These are phyloP conservation scores for Ctenoplectra terminalis DNA, from an alignment of 1,140 invertebrate genomes.

Conservation along the genomic window DNA sequence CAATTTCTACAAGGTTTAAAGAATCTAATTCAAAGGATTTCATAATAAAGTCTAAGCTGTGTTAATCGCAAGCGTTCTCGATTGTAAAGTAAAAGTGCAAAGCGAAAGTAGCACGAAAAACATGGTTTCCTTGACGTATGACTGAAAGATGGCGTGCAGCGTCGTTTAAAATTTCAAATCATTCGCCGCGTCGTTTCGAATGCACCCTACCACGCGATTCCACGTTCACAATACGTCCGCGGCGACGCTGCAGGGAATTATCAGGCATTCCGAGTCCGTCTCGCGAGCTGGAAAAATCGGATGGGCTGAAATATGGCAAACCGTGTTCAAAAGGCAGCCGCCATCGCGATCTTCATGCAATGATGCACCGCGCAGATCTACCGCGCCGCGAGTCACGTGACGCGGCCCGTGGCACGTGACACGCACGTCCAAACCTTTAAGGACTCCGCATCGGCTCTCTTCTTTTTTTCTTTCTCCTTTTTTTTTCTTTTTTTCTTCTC, in stretches of 20 bases:
- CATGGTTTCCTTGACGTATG: neutral
- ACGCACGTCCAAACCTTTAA: constrained; percentile 50
- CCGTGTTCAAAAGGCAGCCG: constrained; percentile 66
- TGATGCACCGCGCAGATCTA: constrained; percentile 44
- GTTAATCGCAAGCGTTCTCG: neutral
- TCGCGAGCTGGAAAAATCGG: constrained; percentile 57
- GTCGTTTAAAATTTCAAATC: constrained; percentile 45
- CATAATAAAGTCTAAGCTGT: neutral
- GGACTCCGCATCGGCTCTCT: neutral
- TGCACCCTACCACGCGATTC: constrained; percentile 34
- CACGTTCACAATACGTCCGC: constrained; percentile 26
- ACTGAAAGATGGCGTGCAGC: neutral
- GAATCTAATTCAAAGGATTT: too few relatives aligned
- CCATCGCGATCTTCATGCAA: constrained; percentile 53
- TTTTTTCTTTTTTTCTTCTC: neutral
- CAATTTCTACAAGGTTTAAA: too few relatives aligned
- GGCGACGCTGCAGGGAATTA: constrained; percentile 33
- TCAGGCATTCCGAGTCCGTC: constrained; percentile 63
- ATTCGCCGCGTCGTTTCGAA: constrained; percentile 38
- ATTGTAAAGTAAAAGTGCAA: neutral
- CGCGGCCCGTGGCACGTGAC: constrained; percentile 54
- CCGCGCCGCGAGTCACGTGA: constrained; percentile 47
- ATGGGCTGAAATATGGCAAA: constrained; percentile 65
- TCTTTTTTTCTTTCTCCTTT: neutral
- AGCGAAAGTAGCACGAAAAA: neutral